phyloP scores from a whole-genome alignment of 2,113 vertebrate genomes.

The Motacilla alba region DNA sequence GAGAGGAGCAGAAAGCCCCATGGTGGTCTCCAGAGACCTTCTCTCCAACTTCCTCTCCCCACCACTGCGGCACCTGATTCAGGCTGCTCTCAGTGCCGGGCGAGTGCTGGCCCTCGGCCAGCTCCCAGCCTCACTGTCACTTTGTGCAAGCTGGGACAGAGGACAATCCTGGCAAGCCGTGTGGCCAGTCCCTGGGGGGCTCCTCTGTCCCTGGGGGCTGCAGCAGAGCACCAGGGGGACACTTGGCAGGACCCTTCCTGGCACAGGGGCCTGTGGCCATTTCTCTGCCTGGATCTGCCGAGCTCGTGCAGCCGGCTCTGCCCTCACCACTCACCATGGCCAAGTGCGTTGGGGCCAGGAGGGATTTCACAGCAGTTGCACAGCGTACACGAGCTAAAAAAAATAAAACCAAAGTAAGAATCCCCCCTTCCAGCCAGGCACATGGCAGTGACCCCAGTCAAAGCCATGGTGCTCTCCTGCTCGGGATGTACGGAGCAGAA shows the following conservation, averaged over 20 bases:
- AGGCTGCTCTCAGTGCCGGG: not conserved
- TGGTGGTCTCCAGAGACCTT: not conserved
- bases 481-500: not conserved
- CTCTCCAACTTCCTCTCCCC: not conserved
- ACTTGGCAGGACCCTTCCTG: not conserved
- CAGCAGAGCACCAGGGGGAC: accelerated
- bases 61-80: slow-evolving; percentile 25
- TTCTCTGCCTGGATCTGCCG: not conserved
- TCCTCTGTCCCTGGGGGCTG: not conserved
- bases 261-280: accelerated
- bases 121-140: not conserved
- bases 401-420: not conserved
- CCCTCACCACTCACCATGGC: not conserved
- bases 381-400: not conserved
- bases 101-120: not conserved
- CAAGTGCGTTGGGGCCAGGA: not conserved
- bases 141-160: not conserved
- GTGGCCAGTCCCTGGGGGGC: not conserved
- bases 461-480: not conserved
- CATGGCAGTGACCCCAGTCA: accelerated
- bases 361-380: not conserved
- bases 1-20: not conserved
- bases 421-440: not conserved
- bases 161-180: accelerated
- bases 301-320: not conserved